Conservation (phyloP, 2,888 invertebrate genomes). For the Apomyelois bistriatella region DNA sequence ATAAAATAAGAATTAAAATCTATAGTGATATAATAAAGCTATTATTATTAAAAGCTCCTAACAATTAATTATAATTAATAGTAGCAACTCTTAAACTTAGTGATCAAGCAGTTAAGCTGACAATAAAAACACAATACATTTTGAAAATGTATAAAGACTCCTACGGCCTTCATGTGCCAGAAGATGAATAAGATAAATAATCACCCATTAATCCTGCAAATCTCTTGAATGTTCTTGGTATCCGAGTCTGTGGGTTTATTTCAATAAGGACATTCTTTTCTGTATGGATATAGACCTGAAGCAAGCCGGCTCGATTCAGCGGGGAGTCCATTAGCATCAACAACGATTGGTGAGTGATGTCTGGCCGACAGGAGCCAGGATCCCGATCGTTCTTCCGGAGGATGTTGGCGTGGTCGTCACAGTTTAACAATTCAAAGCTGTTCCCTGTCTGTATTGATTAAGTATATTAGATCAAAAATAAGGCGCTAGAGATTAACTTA, state of each 20-base stretch:
- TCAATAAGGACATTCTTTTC: conserved; percentile 96
- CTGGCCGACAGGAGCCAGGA: conserved; percentile 94
- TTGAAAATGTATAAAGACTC: too few relatives aligned
- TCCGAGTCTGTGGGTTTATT: conserved; percentile 97
- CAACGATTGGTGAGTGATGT: conserved; percentile 98
- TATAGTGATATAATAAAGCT: too few relatives aligned
- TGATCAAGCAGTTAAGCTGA: too few relatives aligned
- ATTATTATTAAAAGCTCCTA: too few relatives aligned
- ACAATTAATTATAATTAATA: too few relatives aligned
- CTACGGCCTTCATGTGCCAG: too few relatives aligned
- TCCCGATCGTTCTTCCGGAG: conserved; percentile 93
- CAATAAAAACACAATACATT: too few relatives aligned
- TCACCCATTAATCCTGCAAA: conserved; percentile 98
- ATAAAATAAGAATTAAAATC: too few relatives aligned
- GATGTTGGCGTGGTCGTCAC: conserved; percentile 93
- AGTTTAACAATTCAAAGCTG: conserved; percentile 93
- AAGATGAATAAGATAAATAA: too few relatives aligned
- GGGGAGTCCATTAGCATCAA: conserved; percentile 99
- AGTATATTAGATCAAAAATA: too few relatives aligned
- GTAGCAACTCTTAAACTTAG: too few relatives aligned
- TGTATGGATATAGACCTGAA: conserved; percentile 97
- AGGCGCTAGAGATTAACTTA: too few relatives aligned
- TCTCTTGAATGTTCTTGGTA: conserved; percentile 97
- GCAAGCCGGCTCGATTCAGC: conserved; percentile 94
- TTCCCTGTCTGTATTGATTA: conserved; percentile 85